Evolutionary conservation across 2,113 vertebrate species (phyloP).

Genomic region (rabbit (Oryctolagus cuniculus)): mOryCun1.1 NC_091449.1:53374001-53374500

Average conservation of each 20-base stretch:
- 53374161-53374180: background rate
- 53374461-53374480: background rate
- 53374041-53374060: background rate
- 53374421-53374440: no score
- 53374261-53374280: background rate
- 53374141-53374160: background rate
- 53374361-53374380: constrained; percentile 19
- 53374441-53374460: background rate
- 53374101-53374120: background rate
- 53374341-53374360: background rate
- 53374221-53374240: background rate
- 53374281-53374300: background rate
- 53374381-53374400: background rate
- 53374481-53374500: background rate
- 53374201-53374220: background rate
- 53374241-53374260: background rate
- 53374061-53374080: background rate
- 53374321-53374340: background rate
- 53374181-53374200: background rate
- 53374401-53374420: no score
- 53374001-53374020: background rate
- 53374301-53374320: background rate
- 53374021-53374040: background rate
- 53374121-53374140: background rate
- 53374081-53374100: background rate